These are phyloP conservation scores for Cataglyphis albicans DNA, from an alignment of 2,888 invertebrate genomes.

Conservation along the genomic window DNA sequence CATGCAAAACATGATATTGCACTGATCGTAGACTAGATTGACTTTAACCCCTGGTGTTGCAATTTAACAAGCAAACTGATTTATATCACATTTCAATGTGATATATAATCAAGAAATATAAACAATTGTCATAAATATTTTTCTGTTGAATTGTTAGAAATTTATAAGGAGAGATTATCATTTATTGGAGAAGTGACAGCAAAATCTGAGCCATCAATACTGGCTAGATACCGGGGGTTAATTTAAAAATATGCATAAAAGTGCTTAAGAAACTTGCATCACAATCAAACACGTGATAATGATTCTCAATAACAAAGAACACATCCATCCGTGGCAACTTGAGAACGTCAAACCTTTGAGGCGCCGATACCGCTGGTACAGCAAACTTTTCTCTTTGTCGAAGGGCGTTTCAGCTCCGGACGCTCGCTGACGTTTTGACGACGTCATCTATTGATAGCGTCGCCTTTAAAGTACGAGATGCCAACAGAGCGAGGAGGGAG, in stretches of 20 bases:
- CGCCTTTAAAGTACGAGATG: slow-evolving; percentile 50
- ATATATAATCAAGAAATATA: background rate
- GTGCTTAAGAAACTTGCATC: slow-evolving; percentile 50
- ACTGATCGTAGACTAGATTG: slow-evolving; percentile 30
- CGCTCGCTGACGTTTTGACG: slow-evolving; percentile 40
- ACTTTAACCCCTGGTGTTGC: slow-evolving; percentile 43
- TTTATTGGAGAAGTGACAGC: background rate
- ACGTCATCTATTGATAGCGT: slow-evolving; percentile 58
- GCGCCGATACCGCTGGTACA: slow-evolving; percentile 54
- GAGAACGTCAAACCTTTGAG: slow-evolving; percentile 65
- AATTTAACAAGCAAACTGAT: background rate
- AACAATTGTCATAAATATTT: background rate
- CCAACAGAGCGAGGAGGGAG: slow-evolving; percentile 11
- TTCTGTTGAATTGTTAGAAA: background rate
- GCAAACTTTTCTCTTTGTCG: slow-evolving; percentile 39
- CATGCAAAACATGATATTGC: slow-evolving; percentile 57
- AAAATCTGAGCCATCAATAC: background rate
- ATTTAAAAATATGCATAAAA: slow-evolving; percentile 43
- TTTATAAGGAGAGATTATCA: background rate
- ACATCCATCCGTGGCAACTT: slow-evolving; percentile 59
- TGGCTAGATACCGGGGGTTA: slow-evolving; percentile 44
- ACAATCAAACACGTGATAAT: slow-evolving; percentile 54
- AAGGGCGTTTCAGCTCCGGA: slow-evolving; percentile 55
- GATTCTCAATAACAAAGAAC: slow-evolving; percentile 41
- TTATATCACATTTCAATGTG: background rate